Evolutionary conservation across 2,113 vertebrate genomes (phyloP).

Genomic region (Arvicanthis niloticus): DNA sequence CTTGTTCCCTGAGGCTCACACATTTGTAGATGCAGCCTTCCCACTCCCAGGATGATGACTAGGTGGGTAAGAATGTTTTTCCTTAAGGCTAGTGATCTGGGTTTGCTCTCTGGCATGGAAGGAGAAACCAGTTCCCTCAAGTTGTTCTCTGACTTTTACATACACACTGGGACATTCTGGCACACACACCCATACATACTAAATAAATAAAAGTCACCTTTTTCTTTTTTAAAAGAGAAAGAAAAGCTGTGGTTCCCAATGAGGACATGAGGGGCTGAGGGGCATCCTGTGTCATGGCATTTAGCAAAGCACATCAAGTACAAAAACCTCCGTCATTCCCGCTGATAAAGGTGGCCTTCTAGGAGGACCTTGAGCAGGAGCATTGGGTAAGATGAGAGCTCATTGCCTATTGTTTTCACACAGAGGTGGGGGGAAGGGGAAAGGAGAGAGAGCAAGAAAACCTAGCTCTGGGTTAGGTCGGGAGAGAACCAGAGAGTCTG

Average conservation of each 20-base stretch:
- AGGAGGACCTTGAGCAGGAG: not conserved
- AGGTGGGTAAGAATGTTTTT: not conserved
- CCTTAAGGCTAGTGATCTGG: not conserved
- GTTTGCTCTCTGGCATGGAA: not conserved
- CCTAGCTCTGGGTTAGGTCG: not conserved
- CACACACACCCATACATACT: not conserved
- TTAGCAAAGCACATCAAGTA: not conserved
- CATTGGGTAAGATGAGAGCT: not conserved
- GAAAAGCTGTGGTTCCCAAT: not conserved
- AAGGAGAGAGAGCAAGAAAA: not conserved
- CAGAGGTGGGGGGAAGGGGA: no score
- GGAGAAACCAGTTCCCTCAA: not conserved
- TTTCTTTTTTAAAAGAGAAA: not conserved
- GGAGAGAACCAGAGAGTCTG: not conserved
- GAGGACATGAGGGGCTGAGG: not conserved
- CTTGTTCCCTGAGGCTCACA: not conserved
- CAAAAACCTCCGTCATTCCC: not conserved
- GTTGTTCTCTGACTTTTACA: not conserved
- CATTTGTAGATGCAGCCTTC: no score
- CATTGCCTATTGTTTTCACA: not conserved
- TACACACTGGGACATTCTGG: not conserved
- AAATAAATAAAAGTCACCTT: not conserved
- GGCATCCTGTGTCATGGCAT: not conserved
- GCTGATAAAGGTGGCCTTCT: not conserved
- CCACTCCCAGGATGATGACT: not conserved